A percentile compares a stretch with the other conserved stretches of the same genome.
phyloP scores from a whole-genome alignment of 2,797 vertebrate species.

The Pantherophis alleghaniensis region DNA sequence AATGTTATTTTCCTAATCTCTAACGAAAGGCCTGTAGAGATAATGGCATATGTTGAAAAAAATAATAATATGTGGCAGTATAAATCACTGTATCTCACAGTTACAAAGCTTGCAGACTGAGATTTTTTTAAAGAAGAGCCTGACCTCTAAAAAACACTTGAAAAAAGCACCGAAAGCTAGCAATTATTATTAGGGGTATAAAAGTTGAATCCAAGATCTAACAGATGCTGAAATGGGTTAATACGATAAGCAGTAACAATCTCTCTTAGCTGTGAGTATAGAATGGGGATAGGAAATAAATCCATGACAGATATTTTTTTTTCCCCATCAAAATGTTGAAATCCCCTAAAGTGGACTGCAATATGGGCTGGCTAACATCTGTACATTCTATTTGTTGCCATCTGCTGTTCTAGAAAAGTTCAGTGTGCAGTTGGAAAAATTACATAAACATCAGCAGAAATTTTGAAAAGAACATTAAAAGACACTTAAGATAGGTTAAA shows the following conservation, averaged over 20 bases:
- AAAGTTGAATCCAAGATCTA: not conserved
- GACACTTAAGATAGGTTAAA: not conserved
- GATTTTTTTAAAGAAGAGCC: not conserved
- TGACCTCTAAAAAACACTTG: not conserved
- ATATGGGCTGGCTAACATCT: not conserved
- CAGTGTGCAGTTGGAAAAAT: not conserved
- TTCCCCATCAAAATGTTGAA: not conserved
- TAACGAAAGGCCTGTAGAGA: slow-evolving; percentile 21
- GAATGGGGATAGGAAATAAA: not conserved
- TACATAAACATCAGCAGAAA: not conserved
- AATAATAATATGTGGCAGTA: slow-evolving; percentile 30
- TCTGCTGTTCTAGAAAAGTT: not conserved
- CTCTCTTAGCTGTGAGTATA: not conserved
- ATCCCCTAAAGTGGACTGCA: not conserved
- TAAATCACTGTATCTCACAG: slow-evolving; percentile 47
- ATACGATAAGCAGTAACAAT: not conserved
- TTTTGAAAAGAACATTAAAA: not conserved
- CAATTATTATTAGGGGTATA: not conserved
- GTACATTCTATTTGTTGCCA: not conserved
- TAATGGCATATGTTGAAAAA: slow-evolving; percentile 22
- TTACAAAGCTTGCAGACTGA: not conserved
- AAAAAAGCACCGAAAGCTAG: not conserved
- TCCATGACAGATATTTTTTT: not conserved
- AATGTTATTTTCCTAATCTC: slow-evolving; percentile 20
- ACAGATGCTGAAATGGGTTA: not conserved